A percentile compares a stretch with the other conserved stretches of the same genome.
These are phyloP conservation scores for Odontamblyopus rebecca DNA, from an alignment of 2,797 vertebrate genomes.

Conservation along the genomic window DNA sequence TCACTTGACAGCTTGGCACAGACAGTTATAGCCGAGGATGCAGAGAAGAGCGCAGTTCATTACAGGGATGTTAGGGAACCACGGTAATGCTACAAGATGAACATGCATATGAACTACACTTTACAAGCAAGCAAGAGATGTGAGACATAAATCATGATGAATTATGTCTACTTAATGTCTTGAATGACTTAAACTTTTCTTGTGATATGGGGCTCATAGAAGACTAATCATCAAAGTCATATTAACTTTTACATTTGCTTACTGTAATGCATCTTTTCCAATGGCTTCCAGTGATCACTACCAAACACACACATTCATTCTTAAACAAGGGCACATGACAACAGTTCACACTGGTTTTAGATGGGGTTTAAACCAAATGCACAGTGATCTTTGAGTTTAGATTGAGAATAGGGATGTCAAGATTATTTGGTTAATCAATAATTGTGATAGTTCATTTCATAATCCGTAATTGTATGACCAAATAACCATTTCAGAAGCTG, in stretches of 20 bases:
- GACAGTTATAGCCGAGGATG: constrained; percentile 55
- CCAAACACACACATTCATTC: background rate
- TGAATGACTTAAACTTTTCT: background rate
- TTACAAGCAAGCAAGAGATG: background rate
- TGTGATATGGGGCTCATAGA: background rate
- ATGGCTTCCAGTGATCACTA: background rate
- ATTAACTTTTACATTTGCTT: background rate
- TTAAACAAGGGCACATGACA: background rate
- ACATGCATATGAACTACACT: constrained; percentile 24
- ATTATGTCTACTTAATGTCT: background rate
- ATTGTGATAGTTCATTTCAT: too few relatives aligned
- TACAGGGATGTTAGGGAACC: constrained; percentile 68
- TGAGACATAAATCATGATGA: background rate
- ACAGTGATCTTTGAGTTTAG: background rate
- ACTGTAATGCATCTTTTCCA: background rate
- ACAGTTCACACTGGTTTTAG: too few relatives aligned
- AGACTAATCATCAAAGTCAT: background rate
- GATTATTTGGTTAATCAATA: background rate
- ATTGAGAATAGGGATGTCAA: background rate
- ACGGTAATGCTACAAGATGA: constrained; percentile 65
- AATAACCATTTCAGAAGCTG: too few relatives aligned
- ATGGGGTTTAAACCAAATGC: background rate
- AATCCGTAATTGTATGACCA: too few relatives aligned
- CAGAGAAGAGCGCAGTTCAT: constrained; percentile 63
- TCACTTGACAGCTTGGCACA: constrained; percentile 68